Evolutionary conservation across 2,113 vertebrate species (phyloP).

Genomic region (Syngnathus typhle): DNA sequence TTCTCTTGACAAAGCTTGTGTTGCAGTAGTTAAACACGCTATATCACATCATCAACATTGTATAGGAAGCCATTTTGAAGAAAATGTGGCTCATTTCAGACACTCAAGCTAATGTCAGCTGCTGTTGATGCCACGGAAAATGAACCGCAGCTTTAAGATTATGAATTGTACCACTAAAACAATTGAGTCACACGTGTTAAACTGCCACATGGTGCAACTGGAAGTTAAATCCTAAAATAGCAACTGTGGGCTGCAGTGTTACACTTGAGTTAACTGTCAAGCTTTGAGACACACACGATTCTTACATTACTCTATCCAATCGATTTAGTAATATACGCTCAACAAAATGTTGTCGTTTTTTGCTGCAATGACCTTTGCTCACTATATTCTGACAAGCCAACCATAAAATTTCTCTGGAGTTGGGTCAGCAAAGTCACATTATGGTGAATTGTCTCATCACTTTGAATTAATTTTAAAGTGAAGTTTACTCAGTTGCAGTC

Average conservation of each 20-base stretch:
- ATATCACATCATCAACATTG: too few species aligned
- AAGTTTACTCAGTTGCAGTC: too few species aligned
- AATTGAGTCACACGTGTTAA: background rate
- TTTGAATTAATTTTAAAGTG: too few species aligned
- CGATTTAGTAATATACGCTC: too few species aligned
- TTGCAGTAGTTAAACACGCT: background rate
- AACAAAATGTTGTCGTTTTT: too few species aligned
- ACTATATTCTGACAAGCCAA: too few species aligned
- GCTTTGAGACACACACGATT: background rate
- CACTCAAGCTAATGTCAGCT: background rate
- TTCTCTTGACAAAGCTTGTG: background rate
- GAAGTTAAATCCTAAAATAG: background rate
- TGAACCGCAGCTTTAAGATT: background rate
- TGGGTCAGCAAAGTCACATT: too few species aligned
- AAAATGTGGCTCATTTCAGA: background rate
- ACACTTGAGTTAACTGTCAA: background rate
- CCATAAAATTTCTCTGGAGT: too few species aligned
- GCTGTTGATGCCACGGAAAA: background rate
- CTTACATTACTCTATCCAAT: background rate
- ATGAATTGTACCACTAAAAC: background rate
- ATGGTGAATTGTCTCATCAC: too few species aligned
- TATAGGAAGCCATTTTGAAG: too few species aligned
- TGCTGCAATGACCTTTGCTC: too few species aligned
- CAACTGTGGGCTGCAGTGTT: background rate
- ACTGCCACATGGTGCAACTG: background rate